Evolutionary conservation across 2,113 vertebrate genomes (phyloP).

Genomic region (Arizona elegans): DNA sequence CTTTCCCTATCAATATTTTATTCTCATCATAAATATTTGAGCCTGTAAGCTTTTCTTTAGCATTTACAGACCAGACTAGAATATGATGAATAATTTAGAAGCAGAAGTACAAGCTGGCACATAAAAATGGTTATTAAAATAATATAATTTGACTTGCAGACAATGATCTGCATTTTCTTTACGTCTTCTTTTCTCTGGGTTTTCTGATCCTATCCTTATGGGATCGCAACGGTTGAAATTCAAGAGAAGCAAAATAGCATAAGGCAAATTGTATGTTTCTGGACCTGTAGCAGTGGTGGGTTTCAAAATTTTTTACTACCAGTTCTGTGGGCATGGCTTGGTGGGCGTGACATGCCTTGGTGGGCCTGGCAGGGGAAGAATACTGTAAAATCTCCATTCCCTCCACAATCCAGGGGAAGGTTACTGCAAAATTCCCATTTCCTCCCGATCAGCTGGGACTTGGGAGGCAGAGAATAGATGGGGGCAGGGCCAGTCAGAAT

Average conservation of each 20-base stretch:
- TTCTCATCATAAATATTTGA: slow-evolving; percentile 48
- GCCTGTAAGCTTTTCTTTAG: slow-evolving; percentile 39
- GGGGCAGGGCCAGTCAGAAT: too few relatives aligned
- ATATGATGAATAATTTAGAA: slow-evolving; percentile 43
- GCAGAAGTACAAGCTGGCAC: slow-evolving; percentile 7
- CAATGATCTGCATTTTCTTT: background rate
- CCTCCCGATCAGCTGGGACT: too few relatives aligned
- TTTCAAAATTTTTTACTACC: too few relatives aligned
- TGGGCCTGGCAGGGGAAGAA: too few relatives aligned
- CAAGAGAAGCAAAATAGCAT: background rate
- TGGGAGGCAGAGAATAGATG: too few relatives aligned
- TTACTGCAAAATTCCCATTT: too few relatives aligned
- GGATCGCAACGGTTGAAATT: slow-evolving; percentile 25
- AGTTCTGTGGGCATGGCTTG: too few relatives aligned
- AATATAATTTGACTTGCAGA: background rate
- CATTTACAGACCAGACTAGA: slow-evolving; percentile 19
- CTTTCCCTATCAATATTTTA: slow-evolving; percentile 47
- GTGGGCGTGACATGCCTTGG: too few relatives aligned
- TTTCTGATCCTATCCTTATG: background rate
- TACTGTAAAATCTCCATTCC: too few relatives aligned
- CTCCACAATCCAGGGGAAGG: too few relatives aligned
- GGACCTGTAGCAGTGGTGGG: background rate
- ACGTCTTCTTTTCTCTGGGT: background rate
- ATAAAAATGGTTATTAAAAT: slow-evolving; percentile 30
- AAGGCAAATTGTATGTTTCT: background rate